phyloP scores from a whole-genome alignment of 2,888 invertebrate species.

The Protodeltote pygarga region DNA sequence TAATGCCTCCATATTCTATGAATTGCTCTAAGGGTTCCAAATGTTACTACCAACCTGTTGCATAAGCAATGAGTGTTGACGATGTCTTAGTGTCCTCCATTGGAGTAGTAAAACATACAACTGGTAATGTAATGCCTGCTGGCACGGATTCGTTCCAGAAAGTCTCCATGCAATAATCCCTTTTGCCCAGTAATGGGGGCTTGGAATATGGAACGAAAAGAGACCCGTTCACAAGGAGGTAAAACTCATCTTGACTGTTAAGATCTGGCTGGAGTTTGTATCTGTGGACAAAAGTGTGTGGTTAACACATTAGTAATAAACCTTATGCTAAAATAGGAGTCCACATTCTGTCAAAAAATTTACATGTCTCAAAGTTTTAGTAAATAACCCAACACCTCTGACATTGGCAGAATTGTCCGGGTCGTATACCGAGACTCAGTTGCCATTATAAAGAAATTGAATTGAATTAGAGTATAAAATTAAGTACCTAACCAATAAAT shows the following conservation, averaged over 20 bases:
- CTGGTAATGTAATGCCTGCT: slow-evolving; percentile 80
- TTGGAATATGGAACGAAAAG: slow-evolving; percentile 82
- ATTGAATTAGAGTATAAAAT: too few relatives aligned
- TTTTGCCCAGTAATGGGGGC: slow-evolving; percentile 79
- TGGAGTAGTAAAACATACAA: slow-evolving; percentile 83
- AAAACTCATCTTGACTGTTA: slow-evolving; percentile 83
- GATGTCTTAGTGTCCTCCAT: slow-evolving; percentile 71
- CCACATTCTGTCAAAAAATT: too few relatives aligned
- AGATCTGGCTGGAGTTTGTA: slow-evolving; percentile 84
- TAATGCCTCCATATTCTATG: too few relatives aligned
- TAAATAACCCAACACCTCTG: too few relatives aligned
- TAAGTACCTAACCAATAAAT: too few relatives aligned
- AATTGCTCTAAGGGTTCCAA: neutral
- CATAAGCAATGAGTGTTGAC: slow-evolving; percentile 72
- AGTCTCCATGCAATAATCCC: slow-evolving; percentile 88
- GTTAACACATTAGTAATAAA: neutral
- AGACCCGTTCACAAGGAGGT: slow-evolving; percentile 87
- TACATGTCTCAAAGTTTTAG: too few relatives aligned
- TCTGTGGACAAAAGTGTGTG: slow-evolving; percentile 63
- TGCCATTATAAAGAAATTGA: too few relatives aligned
- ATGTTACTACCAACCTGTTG: slow-evolving; percentile 65
- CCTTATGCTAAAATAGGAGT: too few relatives aligned
- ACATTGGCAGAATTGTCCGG: too few relatives aligned
- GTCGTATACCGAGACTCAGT: too few relatives aligned
- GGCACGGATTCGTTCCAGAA: slow-evolving; percentile 79